phyloP scores from a whole-genome alignment of 2,797 vertebrate species.

The Microtus agrestis region DNA sequence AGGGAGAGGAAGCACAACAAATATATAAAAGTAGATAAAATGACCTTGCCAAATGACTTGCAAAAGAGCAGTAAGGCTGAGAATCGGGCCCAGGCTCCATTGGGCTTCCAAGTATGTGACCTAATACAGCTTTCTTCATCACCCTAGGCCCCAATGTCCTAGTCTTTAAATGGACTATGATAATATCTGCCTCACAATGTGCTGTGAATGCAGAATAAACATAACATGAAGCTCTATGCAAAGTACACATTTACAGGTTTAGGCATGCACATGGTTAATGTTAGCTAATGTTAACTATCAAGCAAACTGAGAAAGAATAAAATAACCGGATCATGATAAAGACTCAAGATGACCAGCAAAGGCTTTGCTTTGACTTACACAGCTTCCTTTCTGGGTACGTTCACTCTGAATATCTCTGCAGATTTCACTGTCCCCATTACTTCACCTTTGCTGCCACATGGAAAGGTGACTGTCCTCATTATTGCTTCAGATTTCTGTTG shows the following conservation, averaged over 20 bases:
- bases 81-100: neutral
- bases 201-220: neutral
- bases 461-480: conserved; percentile 26
- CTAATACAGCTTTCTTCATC: neutral
- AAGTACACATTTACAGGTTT: neutral
- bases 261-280: neutral
- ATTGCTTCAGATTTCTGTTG: neutral
- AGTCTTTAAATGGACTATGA: neutral
- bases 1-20: neutral
- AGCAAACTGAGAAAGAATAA: neutral
- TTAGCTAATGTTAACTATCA: neutral
- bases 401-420: neutral
- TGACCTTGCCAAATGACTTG: neutral
- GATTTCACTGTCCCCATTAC: neutral
- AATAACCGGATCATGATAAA: neutral
- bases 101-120: neutral
- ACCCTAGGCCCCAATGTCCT: fast-evolving
- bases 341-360: neutral
- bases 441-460: conserved; percentile 29
- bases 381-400: neutral
- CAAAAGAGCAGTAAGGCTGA: too few species aligned
- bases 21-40: neutral
- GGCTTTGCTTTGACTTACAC: neutral
- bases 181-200: too few species aligned
- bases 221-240: neutral